Percentiles rank a stretch among this genome's conserved stretches.
Evolutionary conservation across 2,888 invertebrate genomes (phyloP).

Genomic region (Dascillus cervinus): DNA sequence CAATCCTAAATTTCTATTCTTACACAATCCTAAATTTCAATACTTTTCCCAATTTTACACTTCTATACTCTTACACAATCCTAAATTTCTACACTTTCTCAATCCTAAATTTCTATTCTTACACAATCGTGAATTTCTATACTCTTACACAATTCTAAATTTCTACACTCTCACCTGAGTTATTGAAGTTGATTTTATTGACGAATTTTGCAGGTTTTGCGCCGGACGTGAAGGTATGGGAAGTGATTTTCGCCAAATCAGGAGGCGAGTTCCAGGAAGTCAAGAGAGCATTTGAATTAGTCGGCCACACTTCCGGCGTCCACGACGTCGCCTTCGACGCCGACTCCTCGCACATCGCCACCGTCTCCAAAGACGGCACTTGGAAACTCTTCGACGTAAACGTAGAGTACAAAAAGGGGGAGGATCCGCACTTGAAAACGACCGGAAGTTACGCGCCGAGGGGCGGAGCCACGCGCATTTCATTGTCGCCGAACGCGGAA

Average conservation of each 20-base stretch:
- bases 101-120: too few relatives aligned
- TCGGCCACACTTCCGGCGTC: constrained; percentile 74
- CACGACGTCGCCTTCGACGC: constrained; percentile 74
- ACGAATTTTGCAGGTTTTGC: constrained; percentile 50
- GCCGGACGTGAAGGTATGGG: constrained; percentile 69
- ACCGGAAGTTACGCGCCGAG: constrained; percentile 56
- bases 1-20: too few relatives aligned
- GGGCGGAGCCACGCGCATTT: constrained; percentile 51
- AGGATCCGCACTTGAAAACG: constrained; percentile 64
- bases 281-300: constrained; percentile 67
- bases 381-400: constrained; percentile 83
- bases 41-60: too few relatives aligned
- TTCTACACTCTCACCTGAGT: neutral
- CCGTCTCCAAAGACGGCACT: constrained; percentile 80
- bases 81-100: too few relatives aligned
- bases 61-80: too few relatives aligned
- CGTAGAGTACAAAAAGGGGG: constrained; percentile 75
- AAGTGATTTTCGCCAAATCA: constrained; percentile 65
- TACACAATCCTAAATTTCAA: too few relatives aligned
- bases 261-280: constrained; percentile 73
- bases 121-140: too few relatives aligned
- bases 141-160: too few relatives aligned
- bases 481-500: constrained; percentile 72
- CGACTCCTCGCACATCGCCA: constrained; percentile 73
- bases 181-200: constrained; percentile 14